A percentile compares a stretch with the other conserved stretches of the same genome.
Evolutionary conservation across 2,797 vertebrate species (phyloP).

Genomic region (Alauda arvensis): DNA sequence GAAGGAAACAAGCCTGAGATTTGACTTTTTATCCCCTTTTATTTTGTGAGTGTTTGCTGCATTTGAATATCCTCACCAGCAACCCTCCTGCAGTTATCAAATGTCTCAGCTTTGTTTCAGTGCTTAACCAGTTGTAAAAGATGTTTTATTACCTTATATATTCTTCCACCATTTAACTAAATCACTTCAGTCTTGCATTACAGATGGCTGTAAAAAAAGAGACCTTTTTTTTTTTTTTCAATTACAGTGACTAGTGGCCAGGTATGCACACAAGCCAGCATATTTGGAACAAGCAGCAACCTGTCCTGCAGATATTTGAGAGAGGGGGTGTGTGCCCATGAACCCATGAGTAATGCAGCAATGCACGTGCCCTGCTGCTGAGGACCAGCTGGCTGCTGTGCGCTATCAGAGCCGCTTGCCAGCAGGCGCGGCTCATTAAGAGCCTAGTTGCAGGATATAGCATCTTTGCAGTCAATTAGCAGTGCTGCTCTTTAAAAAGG

Average conservation of each 20-base stretch:
- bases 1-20: background rate
- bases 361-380: background rate
- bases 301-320: background rate
- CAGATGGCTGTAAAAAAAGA: background rate
- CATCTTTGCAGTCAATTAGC: constrained; percentile 8
- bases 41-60: background rate
- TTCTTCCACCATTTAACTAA: constrained; percentile 19
- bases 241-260: background rate
- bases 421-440: background rate
- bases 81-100: background rate
- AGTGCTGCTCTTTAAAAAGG: background rate
- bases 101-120: background rate
- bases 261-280: background rate
- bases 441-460: background rate
- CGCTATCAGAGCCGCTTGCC: background rate
- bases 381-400: background rate
- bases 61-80: background rate
- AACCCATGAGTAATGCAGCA: background rate
- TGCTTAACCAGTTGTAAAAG: constrained; percentile 28
- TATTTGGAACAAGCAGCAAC: background rate
- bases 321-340: background rate
- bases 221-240: background rate
- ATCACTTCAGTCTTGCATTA: constrained; percentile 27
- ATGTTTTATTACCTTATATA: constrained; percentile 33
- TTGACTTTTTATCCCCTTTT: background rate